These are phyloP conservation scores for Drosophila melanosoma DNA, from an alignment of 2,888 invertebrate genomes.

Conservation along the genomic window DNA sequence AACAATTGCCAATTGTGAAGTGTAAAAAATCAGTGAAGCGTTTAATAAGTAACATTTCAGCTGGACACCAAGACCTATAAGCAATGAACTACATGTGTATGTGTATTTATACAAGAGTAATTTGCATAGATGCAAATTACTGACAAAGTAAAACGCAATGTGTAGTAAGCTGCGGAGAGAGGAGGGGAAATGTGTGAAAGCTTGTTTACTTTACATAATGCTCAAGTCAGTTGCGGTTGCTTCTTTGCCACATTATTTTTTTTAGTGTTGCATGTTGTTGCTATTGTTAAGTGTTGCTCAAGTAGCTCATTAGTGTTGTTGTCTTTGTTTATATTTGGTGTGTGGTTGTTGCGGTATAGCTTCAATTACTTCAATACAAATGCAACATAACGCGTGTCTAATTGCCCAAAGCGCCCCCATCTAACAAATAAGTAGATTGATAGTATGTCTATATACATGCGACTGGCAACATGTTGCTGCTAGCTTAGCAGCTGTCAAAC, in stretches of 20 bases:
- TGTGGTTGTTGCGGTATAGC: slow-evolving; percentile 65
- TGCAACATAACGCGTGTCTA: slow-evolving; percentile 74
- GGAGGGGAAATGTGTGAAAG: slow-evolving; percentile 23
- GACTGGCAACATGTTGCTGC: slow-evolving; percentile 48
- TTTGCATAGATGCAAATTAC: slow-evolving; percentile 63
- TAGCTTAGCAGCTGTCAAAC: slow-evolving; percentile 26
- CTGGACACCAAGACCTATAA: slow-evolving; percentile 43
- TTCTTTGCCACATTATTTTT: slow-evolving; percentile 60
- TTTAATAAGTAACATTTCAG: slow-evolving; percentile 37
- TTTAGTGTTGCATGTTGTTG: slow-evolving; percentile 59
- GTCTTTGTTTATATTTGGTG: slow-evolving; percentile 34
- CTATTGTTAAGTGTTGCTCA: slow-evolving; percentile 63
- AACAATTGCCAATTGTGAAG: slow-evolving; percentile 39
- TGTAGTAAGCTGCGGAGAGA: not conserved
- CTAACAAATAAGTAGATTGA: slow-evolving; percentile 18
- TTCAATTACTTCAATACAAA: slow-evolving; percentile 78
- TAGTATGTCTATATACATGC: slow-evolving; percentile 15
- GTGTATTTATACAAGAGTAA: slow-evolving; percentile 24
- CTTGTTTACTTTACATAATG: slow-evolving; percentile 74
- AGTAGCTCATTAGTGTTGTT: slow-evolving; percentile 58
- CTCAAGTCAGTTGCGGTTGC: slow-evolving; percentile 72
- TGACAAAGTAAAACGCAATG: slow-evolving; percentile 15
- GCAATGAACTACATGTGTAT: slow-evolving; percentile 15
- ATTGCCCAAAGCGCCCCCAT: slow-evolving; percentile 57
- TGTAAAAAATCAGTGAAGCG: slow-evolving; percentile 52